Conservation (phyloP, 2,888 invertebrate species). For the Agrochola lychnidis region DNA sequence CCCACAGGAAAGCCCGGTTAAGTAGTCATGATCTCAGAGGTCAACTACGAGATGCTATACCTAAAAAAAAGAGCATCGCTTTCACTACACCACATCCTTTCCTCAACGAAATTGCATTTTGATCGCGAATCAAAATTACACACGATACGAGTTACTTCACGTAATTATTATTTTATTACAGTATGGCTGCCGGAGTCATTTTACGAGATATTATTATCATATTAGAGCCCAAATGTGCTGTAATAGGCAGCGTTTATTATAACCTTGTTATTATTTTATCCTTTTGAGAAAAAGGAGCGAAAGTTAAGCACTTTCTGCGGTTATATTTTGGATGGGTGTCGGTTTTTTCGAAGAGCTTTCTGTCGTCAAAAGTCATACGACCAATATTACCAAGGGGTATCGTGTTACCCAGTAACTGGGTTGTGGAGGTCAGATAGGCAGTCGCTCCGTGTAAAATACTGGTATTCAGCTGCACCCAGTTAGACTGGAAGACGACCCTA, state of each 20-base stretch:
- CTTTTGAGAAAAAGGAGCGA: background rate
- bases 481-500: background rate
- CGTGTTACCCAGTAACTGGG: background rate
- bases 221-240: slow-evolving; percentile 55
- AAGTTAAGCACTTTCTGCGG: background rate
- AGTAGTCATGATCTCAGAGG: too few species aligned
- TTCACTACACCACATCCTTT: background rate
- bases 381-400: background rate
- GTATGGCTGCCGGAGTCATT: slow-evolving; percentile 54
- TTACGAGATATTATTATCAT: slow-evolving; percentile 56
- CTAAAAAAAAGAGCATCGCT: too few species aligned
- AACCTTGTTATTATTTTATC: slow-evolving; percentile 32
- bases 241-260: slow-evolving; percentile 47
- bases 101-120: slow-evolving; percentile 56
- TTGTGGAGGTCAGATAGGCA: background rate
- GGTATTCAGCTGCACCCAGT: background rate
- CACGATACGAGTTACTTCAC: slow-evolving; percentile 45
- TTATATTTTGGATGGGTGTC: background rate
- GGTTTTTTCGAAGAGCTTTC: too few species aligned
- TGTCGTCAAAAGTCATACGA: too few species aligned
- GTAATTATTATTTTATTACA: slow-evolving; percentile 65
- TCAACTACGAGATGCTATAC: too few species aligned
- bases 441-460: background rate
- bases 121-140: slow-evolving; percentile 67
- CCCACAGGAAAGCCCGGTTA: too few species aligned